Base-by-base conservation (phyloP, 2,888 invertebrate species). In the Galerucella calmariensis region DNA sequence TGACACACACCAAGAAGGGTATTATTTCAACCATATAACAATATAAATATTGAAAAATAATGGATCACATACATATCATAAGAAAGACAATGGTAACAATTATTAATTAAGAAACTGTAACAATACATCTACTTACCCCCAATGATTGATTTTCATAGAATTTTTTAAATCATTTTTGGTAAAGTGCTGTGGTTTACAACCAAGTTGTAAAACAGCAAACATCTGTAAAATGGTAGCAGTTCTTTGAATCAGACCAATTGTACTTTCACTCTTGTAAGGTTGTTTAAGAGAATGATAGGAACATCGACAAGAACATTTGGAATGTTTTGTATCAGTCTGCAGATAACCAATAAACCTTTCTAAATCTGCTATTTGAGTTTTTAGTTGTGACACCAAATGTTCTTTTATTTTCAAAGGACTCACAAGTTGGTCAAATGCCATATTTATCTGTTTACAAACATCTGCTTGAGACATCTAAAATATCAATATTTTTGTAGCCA, bases 371-470 rank as follows among this genome's bases (percentile, higher is more conserved):
- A 99, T 97, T 89, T 99, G 99, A 0, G 97, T 96, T 88, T 98
- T 98, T 24, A 99, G 89, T 87, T 99, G 99, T 63, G 92, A 91
- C 24, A 99, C 97, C 20, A 99, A 90, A 87, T 98, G 97, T 84
- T 98, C 98, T 87, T 99, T 98, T 89, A 98, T 97, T 86, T 97
- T 94, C 77, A 97, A 91, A 16, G 97, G 97, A 82, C 97, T 97
- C 24, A 98, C 94, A 84, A 98, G 93, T 88, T 97, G 95, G 77
- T 94, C 93, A 69, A 98, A 92, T 0, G 97, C 97, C 84, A 92
- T 92, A 86, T 97, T 97, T 41, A 98, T 96, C 87, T 97, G 95
- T 85, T 93, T 93, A 81, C 94, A 92, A 58, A 98, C 89, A 85
- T 97, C 96, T 73, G 96, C 96, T 1, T 93, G 92, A 24, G 93